Evolutionary conservation across 2,797 vertebrate genomes (phyloP).

Genomic region (Myripristis jacobus): DNA sequence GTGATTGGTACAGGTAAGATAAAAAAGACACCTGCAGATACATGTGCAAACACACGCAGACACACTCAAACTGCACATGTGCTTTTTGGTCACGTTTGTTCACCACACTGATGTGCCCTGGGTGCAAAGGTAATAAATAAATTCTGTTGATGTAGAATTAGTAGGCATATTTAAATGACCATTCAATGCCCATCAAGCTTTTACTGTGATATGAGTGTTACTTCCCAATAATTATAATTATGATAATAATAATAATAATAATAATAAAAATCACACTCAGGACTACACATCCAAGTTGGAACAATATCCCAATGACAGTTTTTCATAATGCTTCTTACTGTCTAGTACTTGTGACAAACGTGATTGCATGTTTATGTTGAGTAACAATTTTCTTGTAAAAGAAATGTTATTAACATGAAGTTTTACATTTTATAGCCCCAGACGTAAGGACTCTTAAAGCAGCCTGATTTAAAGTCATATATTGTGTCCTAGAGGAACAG

Average conservation of each 20-base stretch:
- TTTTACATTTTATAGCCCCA: constrained; percentile 33
- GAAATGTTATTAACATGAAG: constrained; percentile 52
- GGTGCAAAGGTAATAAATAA: background rate
- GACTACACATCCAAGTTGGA: background rate
- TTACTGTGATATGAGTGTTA: background rate
- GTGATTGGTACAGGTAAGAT: constrained; percentile 94
- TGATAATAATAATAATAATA: too few species aligned
- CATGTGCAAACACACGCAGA: background rate
- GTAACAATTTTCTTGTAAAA: constrained; percentile 43
- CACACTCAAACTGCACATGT: background rate
- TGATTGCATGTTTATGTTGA: constrained; percentile 41
- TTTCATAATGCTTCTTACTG: background rate
- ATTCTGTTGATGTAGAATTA: background rate
- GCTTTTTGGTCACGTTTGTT: too few species aligned
- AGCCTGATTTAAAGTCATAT: constrained; percentile 55
- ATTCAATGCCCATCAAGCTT: background rate
- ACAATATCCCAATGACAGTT: background rate
- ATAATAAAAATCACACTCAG: constrained; percentile 7
- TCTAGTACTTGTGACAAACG: background rate
- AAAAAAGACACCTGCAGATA: background rate
- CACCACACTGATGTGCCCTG: background rate
- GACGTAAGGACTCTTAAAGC: constrained; percentile 19
- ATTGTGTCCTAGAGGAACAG: constrained; percentile 48
- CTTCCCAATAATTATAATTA: too few species aligned
- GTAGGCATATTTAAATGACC: background rate